phyloP scores from a whole-genome alignment of 2,113 vertebrate genomes.

The Peromyscus leucopus region DNA sequence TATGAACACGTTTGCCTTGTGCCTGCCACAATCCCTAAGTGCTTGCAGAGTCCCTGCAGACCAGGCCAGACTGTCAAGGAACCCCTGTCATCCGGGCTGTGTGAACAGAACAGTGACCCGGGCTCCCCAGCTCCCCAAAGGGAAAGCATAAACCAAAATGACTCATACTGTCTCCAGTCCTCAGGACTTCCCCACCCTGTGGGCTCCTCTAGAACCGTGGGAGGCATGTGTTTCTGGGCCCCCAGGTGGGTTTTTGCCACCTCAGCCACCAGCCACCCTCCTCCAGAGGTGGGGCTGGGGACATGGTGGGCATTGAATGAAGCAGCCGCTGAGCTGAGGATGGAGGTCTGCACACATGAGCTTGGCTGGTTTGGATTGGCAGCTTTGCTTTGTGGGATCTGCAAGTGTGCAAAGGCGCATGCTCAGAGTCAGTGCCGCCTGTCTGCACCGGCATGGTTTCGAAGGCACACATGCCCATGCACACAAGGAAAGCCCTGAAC shows the following conservation, averaged over 20 bases:
- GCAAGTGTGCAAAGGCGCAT: not conserved
- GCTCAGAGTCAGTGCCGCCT: not conserved
- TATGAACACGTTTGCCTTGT: not conserved
- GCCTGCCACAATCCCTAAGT: rapidly evolving
- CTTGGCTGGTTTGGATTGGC: not conserved
- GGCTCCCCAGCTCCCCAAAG: not conserved
- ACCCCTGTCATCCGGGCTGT: not conserved
- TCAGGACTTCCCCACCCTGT: rapidly evolving
- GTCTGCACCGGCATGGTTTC: not conserved
- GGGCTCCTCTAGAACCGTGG: not conserved
- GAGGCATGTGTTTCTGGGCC: not conserved
- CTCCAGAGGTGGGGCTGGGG: not conserved
- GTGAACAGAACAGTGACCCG: not conserved
- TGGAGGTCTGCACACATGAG: rapidly evolving
- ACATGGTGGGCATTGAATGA: rapidly evolving
- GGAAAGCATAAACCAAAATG: not conserved
- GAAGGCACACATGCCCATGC: not conserved
- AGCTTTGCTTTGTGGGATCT: not conserved
- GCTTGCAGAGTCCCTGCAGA: not conserved
- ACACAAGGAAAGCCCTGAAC: not conserved
- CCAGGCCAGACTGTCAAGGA: not conserved
- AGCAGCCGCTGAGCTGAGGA: rapidly evolving
- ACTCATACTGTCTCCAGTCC: not conserved
- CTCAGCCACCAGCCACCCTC: not conserved
- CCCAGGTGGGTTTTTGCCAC: not conserved